phyloP scores from a whole-genome alignment of 2,113 vertebrate genomes.

The Oophaga pumilio region DNA sequence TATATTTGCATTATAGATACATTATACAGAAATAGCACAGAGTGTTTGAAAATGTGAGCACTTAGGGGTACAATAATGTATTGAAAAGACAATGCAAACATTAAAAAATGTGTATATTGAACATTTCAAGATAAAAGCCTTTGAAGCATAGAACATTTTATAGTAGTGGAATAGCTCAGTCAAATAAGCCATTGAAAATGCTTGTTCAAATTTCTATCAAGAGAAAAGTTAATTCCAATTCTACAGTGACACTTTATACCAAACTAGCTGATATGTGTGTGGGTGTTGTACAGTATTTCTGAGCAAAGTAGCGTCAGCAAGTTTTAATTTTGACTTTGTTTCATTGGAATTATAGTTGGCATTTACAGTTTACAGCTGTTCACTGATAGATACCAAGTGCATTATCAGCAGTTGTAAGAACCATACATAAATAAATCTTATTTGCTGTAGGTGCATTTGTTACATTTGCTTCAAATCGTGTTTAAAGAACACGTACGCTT shows the following conservation, averaged over 20 bases:
- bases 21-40: background rate
- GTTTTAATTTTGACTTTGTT: conserved; percentile 20
- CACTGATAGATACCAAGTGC: background rate
- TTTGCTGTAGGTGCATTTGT: conserved; percentile 17
- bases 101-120: background rate
- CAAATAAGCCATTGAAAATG: background rate
- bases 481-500: conserved; percentile 8
- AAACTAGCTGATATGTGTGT: background rate
- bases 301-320: background rate
- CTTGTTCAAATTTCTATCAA: background rate
- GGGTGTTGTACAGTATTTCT: background rate
- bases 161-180: background rate
- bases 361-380: conserved; percentile 10
- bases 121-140: background rate
- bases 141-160: background rate
- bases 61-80: background rate
- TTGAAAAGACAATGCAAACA: background rate
- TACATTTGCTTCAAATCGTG: conserved; percentile 2
- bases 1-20: background rate
- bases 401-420: background rate
- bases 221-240: background rate
- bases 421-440: background rate
- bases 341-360: background rate
- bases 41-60: background rate
- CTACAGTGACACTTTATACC: background rate